Evolutionary conservation across 64 coral and sea anemone genomes (phyloP).

Genomic region (Montipora capricornis): DNA sequence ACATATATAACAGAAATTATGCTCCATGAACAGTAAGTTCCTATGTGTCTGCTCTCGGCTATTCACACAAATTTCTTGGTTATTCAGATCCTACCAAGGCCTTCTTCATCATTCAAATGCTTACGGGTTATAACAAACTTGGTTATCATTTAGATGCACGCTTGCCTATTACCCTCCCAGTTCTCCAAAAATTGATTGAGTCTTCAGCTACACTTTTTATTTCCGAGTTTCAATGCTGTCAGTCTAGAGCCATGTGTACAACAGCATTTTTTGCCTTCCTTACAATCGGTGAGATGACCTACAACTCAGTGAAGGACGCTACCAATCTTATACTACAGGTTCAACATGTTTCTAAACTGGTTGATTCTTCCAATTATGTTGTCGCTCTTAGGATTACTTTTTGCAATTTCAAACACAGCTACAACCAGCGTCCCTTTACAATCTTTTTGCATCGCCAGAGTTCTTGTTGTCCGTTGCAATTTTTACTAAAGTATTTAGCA

Average conservation of each 20-base stretch:
- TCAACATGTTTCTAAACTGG: conserved; percentile 24
- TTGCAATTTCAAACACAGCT: conserved; percentile 60
- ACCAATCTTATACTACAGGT: conserved; percentile 34
- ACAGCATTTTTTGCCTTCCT: conserved; percentile 39
- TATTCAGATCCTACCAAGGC: no score
- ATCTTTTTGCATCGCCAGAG: conserved; percentile 34
- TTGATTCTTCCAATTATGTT: conserved; percentile 31
- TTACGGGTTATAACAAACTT: no score
- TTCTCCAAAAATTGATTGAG: no score
- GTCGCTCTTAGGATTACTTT: conserved; percentile 67
- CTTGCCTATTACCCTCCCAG: no score
- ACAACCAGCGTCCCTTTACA: conserved; percentile 68
- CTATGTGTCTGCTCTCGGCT: no score
- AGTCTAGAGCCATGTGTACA: conserved; percentile 26
- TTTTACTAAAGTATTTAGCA: conserved; percentile 50
- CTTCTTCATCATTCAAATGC: no score
- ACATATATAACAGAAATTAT: no score
- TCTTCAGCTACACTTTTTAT: no score
- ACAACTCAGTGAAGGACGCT: conserved; percentile 6
- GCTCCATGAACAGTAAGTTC: no score
- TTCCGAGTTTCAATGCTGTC: background rate
- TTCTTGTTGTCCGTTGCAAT: conserved; percentile 58
- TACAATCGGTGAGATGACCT: conserved; percentile 35
- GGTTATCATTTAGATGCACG: no score
- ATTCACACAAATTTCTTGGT: no score